These are phyloP conservation scores for Nasonia longicornis DNA, from an alignment of 1,140 invertebrate genomes.

Conservation along the genomic window DNA sequence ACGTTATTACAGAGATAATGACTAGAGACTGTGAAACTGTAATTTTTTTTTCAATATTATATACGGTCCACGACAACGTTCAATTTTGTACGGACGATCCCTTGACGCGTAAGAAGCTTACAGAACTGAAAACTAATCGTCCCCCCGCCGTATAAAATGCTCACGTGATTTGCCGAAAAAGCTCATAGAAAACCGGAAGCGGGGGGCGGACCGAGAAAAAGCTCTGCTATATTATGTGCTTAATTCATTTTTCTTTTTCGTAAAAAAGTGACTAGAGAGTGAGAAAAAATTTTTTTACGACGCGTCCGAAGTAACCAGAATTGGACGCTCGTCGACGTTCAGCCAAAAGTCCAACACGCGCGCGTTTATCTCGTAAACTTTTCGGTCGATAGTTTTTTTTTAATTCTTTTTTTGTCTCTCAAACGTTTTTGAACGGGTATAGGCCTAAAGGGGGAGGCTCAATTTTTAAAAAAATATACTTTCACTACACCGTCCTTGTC, in stretches of 20 bases:
- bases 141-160: slow-evolving; percentile 1
- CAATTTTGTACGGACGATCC: slow-evolving; percentile 23
- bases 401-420: background rate
- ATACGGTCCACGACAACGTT: background rate
- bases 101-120: background rate
- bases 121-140: slow-evolving; percentile 8
- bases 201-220: background rate
- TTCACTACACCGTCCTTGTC: slow-evolving; percentile 48
- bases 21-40: background rate
- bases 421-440: slow-evolving; percentile 3
- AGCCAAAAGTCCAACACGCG: slow-evolving; percentile 7
- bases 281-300: background rate
- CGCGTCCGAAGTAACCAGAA: background rate
- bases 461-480: slow-evolving; percentile 48
- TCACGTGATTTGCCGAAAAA: slow-evolving; percentile 18
- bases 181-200: slow-evolving; percentile 1
- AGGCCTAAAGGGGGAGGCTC: slow-evolving; percentile 42
- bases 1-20: too few relatives aligned
- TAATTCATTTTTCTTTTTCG: background rate
- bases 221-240: slow-evolving; percentile 2
- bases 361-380: background rate
- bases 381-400: slow-evolving; percentile 10
- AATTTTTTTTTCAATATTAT: background rate
- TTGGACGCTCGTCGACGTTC: background rate
- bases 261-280: slow-evolving; percentile 44